These are phyloP conservation scores for Hirtodrosophila alboralis DNA, from an alignment of 2,888 invertebrate species.

Conservation along the genomic window DNA sequence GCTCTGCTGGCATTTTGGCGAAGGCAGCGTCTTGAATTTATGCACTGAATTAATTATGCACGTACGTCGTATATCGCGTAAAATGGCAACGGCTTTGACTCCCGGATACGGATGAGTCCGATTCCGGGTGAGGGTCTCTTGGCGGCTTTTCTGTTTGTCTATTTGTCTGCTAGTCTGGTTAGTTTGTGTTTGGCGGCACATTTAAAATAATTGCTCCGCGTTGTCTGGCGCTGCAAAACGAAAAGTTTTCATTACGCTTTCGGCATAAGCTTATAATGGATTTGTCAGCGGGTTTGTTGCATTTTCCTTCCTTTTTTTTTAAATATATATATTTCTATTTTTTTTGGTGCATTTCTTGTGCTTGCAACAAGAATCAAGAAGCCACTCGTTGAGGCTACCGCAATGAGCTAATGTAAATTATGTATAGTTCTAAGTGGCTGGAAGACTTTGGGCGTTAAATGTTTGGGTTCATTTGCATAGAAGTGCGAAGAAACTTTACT, in stretches of 20 bases:
- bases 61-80: conserved; percentile 55
- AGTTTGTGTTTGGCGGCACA: conserved; percentile 69
- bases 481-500: conserved; percentile 27
- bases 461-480: conserved; percentile 46
- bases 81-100: conserved; percentile 26
- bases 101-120: conserved; percentile 27
- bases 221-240: conserved; percentile 47
- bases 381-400: conserved; percentile 36
- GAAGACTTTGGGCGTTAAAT: conserved; percentile 21
- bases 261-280: conserved; percentile 77
- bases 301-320: conserved; percentile 10
- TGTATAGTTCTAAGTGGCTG: conserved; percentile 57
- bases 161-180: conserved; percentile 54
- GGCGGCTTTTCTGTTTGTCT: background rate
- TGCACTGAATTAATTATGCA: conserved; percentile 80
- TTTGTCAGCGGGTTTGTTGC: conserved; percentile 70
- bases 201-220: conserved; percentile 75
- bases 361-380: conserved; percentile 30
- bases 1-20: conserved; percentile 21
- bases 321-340: background rate
- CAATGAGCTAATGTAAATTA: conserved; percentile 65
- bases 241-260: conserved; percentile 74
- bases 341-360: background rate
- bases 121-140: conserved; percentile 11
- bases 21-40: conserved; percentile 72